Base-by-base conservation (phyloP, 2,888 invertebrate genomes). In the Drosophila algonquin region DNA sequence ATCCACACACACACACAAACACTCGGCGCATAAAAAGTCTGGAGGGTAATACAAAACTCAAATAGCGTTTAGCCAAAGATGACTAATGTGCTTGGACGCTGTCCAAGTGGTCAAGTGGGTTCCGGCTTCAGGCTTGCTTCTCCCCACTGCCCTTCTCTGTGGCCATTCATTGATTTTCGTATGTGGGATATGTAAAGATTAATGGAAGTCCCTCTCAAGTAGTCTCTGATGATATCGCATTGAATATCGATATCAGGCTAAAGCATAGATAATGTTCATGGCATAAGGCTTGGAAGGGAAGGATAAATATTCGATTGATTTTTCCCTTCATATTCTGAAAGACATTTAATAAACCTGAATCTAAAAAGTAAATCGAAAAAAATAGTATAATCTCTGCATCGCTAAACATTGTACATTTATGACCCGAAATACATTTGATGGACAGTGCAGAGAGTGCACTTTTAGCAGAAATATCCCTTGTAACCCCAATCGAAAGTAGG, bases 1-100 rank as follows among this genome's bases (percentile, higher is more conserved):
- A 54, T 54, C 54, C 53, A 30, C 35, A 35, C 10, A 32, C 59
- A 50, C 52, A 51, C 53, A 73, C 56, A 59, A 51, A 27, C 53
- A 40, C 35, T 10, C 32, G 24, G 24, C 24, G 24, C 50, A 51
- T 51, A 73, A 56, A 59, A 8, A 8, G 30, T 47, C 45, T 53
- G 60, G 60, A 65, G 56, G 59, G 71, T 73, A 81, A 85, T 80
- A 63, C 75, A 73, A 81, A 86, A 76, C 79, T 73, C 75, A 76
- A 83, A 87, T 59, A 81, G 65, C 87, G 73, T 85, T 85, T 87
- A 84, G 79, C 82, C 82, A 73, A 87, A 87, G 85, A 85, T 85
- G 85, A 85, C 82, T 85, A 85, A 87, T 84, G 86, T 53, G 56
- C 44, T 61, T 63, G 78, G 73, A 74, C 72, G 77, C 65, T 75